Evolutionary conservation across 2,888 invertebrate species (phyloP), one percentile per base, ranked within the genome.

Genomic region (Rhodophaea formosa): DNA sequence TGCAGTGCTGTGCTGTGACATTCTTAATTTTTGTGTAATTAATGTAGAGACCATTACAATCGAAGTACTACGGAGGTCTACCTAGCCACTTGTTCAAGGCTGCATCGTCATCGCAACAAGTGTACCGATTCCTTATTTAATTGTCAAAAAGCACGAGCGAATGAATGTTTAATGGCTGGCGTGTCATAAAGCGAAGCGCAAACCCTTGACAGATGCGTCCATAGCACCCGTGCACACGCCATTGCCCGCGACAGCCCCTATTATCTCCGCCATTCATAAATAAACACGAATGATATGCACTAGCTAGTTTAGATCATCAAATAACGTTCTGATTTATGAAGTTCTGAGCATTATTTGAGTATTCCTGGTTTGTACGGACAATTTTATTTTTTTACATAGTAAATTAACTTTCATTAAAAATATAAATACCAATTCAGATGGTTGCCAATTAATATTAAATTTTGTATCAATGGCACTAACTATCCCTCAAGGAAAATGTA

Each of bases 171-270:
- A 71, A 75, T 73, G 71, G 63, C 60, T 68, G 66, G 72, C 69
- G 70, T 69, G 62, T 71, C 71, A 72, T 71, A 69, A 69, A 69
- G 64, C 57, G 60, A 58, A 61, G 68, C 54, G 59, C 62, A 62
- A 67, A 63, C 61, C 58, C 49, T 15, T 70, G 79, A 82, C 80
- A 85, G 85, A 86, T 84, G 82, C 69, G 85, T 67, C 79, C 79
- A 76, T 75, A 74, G 79, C 74, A 75, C 63, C 70, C 64, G 67
- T 68, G 72, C 71, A 79, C 85, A 84, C 77, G 74, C 77, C 86
- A 87, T 88, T 89, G 83, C 86, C 74, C 64, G 59, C 63, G 63
- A 63, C 66, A 66, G 66, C 76, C 79, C 80, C 78, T 70, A 64
- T 71, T 75, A 70, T 73, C 67, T 67, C 62, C 62, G 63, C 62